Conservation (phyloP, 1,140 invertebrate species). For the Drosophila nikananu region DNA sequence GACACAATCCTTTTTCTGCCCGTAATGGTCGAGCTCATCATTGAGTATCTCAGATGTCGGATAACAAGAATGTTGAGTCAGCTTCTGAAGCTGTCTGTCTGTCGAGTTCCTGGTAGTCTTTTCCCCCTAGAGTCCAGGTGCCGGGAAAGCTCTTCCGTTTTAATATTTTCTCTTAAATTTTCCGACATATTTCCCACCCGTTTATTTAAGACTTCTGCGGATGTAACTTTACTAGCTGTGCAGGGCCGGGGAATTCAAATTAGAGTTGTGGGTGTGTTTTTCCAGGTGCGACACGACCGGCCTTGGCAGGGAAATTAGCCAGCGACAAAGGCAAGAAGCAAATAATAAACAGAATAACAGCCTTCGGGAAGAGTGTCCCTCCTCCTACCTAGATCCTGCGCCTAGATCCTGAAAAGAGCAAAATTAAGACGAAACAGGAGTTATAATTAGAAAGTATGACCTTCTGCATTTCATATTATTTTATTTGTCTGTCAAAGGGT, state of each 20-base stretch:
- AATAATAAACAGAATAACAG: slow-evolving; percentile 28
- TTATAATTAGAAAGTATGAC: slow-evolving; percentile 4
- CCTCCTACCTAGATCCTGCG: not conserved
- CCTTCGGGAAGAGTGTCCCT: not conserved
- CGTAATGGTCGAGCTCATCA: slow-evolving; percentile 10
- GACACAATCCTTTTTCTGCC: slow-evolving; percentile 7
- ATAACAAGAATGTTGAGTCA: slow-evolving; percentile 20
- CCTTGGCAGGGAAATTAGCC: slow-evolving; percentile 26
- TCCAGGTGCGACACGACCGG: slow-evolving; percentile 28
- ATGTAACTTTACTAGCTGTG: not conserved
- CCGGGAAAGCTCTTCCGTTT: not conserved
- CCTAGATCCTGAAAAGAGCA: not conserved
- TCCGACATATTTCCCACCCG: slow-evolving; percentile 4
- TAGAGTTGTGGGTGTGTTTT: slow-evolving; percentile 32
- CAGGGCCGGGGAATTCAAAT: slow-evolving; percentile 19
- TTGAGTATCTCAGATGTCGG: slow-evolving; percentile 25
- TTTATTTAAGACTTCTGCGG: too few species aligned
- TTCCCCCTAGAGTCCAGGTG: not conserved
- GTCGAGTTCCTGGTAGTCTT: not conserved
- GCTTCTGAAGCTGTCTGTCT: slow-evolving; percentile 1
- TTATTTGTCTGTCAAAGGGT: slow-evolving; percentile 16
- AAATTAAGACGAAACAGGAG: slow-evolving; percentile 2
- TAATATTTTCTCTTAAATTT: slow-evolving; percentile 9
- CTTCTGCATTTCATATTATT: not conserved
- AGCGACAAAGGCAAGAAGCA: slow-evolving; percentile 14